Percentiles rank a stretch among this genome's conserved stretches.
Evolutionary conservation across 2,888 invertebrate species (phyloP).

Genomic region (Steinernema hermaphroditum): DNA sequence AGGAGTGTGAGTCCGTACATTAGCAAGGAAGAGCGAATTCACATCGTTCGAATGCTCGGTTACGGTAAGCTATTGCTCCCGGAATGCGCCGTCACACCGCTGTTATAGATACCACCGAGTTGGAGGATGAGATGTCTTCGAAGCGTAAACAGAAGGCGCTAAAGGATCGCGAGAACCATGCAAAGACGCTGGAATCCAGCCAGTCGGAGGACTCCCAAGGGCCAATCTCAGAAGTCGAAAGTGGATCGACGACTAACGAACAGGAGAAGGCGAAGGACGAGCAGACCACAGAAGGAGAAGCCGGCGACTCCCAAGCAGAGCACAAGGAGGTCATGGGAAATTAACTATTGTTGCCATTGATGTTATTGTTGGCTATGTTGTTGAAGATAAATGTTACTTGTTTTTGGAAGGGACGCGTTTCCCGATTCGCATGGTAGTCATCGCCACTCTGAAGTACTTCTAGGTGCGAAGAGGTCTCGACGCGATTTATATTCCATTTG

Average conservation of each 20-base stretch:
- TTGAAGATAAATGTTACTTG: background rate
- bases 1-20: constrained; percentile 56
- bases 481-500: too few species aligned
- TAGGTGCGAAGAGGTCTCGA: too few species aligned
- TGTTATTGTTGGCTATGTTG: background rate
- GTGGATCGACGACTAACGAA: too few species aligned
- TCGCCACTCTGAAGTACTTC: too few species aligned
- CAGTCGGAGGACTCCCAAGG: constrained; percentile 1
- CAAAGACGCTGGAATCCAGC: background rate
- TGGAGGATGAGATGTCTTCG: constrained; percentile 31
- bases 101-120: constrained; percentile 12
- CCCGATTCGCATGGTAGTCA: background rate
- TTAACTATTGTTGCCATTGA: background rate
- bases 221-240: too few species aligned
- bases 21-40: constrained; percentile 57
- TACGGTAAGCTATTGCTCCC: background rate
- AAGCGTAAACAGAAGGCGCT: constrained; percentile 26
- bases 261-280: too few species aligned
- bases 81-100: background rate
- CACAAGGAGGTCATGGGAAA: background rate
- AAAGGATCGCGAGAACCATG: background rate
- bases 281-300: too few species aligned
- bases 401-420: background rate
- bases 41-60: constrained; percentile 41
- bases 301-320: background rate